These are phyloP conservation scores for Globodera rostochiensis DNA, from an alignment of 1,140 invertebrate genomes.

Conservation along the genomic window DNA sequence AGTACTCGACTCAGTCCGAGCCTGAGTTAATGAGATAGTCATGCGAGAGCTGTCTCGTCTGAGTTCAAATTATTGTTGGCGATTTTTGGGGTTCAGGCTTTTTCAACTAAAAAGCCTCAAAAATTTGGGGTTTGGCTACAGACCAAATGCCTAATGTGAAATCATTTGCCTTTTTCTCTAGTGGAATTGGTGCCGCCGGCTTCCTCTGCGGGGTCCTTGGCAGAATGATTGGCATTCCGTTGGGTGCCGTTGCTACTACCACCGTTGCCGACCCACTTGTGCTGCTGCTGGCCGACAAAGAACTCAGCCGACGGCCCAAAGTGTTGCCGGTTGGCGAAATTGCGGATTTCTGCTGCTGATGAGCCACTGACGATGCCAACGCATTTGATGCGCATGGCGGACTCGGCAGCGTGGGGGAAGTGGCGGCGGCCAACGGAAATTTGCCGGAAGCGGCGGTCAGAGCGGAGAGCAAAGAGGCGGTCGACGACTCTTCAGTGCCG, in stretches of 20 bases:
- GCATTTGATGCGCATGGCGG: neutral
- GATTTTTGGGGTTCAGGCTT: no score
- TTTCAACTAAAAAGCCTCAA: neutral
- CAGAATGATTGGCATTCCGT: neutral
- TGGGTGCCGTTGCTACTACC: neutral
- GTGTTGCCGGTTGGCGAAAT: slow-evolving; percentile 1
- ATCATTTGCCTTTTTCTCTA: slow-evolving; percentile 29
- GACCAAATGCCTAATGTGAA: no score
- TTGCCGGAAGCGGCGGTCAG: neutral
- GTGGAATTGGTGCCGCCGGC: slow-evolving; percentile 27
- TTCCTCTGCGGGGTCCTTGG: slow-evolving; percentile 32
- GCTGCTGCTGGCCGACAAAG: slow-evolving; percentile 1
- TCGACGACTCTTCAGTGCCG: neutral
- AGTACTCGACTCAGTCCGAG: no score
- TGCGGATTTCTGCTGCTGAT: neutral
- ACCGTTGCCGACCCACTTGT: neutral
- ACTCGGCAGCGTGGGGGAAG: neutral
- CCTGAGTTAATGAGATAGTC: no score
- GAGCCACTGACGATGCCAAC: neutral
- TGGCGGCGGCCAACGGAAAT: neutral
- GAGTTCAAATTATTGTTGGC: neutral
- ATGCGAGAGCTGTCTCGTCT: neutral
- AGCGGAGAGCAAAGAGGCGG: slow-evolving; percentile 6
- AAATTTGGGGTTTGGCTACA: neutral
- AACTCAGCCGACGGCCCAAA: slow-evolving; percentile 7